Evolutionary conservation across 2,797 vertebrate species (phyloP), one percentile per base, ranked within the genome.

Genomic region (Rhabdomys pumilio): DNA sequence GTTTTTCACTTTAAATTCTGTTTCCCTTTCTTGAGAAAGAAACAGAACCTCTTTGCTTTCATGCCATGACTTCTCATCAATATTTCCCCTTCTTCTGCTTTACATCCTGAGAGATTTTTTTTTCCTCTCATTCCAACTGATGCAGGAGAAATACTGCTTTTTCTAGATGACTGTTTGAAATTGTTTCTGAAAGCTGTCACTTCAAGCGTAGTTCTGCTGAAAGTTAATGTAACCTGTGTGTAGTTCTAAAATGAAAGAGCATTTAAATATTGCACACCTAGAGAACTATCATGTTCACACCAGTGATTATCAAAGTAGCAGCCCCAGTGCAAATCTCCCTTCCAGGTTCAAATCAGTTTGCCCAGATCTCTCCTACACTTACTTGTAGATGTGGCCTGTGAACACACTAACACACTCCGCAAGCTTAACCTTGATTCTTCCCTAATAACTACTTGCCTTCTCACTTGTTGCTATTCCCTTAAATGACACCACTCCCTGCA

Each of bases 301-400:
- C n/a, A 20, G 47, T 75, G 65, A 65, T 57, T 22, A 34, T 84
- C 29, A 11, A 22, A 11, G 1, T 6, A 55, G 0, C 29, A 38
- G 24, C 17, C 4, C 19, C 1, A 57, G 29, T 3, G 63, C 29
- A 85, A 31, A 34, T 59, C 6, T 50, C 1, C 80, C 6, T 6
- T 41, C 0, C 4, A 59, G 4, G 13, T 38, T 6, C 11, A 14
- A 1, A 75, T 20, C 4, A 59, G 9, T 41, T 63, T 80, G n/a
- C 2, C 0, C 41, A 47, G 1, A 4, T 53, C 2, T 22, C 24
- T 13, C 0, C 20, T 55, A 24, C 29, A 72, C 1, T 47, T 81
- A 9, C 4, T n/a, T 84, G 15, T 38, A 59, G 1, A 34, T 41
- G 2, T 63, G 41, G 1, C 20, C 24, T 1, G 31, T 9, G 34